Evolutionary conservation across 2,888 invertebrate species (phyloP).

Genomic region (Drosophila barbarae): DNA sequence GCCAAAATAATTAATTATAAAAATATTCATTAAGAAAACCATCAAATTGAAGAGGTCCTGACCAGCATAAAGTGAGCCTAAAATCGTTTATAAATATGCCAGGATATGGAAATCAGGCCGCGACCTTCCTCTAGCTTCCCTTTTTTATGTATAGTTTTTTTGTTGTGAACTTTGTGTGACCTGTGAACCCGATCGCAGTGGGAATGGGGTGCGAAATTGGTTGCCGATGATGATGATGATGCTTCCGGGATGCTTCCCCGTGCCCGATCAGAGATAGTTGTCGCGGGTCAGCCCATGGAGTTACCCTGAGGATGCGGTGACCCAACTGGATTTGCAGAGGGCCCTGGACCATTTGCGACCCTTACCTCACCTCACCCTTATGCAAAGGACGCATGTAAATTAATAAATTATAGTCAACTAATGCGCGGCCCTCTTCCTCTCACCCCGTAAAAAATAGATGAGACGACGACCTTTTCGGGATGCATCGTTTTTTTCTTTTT

Average conservation of each 20-base stretch:
- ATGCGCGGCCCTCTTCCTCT: constrained; percentile 42
- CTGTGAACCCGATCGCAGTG: constrained; percentile 29
- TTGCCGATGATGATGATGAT: constrained; percentile 9
- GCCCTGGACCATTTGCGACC: constrained; percentile 13
- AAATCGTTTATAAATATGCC: constrained; percentile 1
- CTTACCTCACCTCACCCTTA: constrained; percentile 9
- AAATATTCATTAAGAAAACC: neutral
- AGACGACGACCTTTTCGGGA: constrained; percentile 8
- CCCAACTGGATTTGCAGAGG: constrained; percentile 17
- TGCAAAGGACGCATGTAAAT: constrained; percentile 73
- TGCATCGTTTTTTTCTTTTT: constrained; percentile 56
- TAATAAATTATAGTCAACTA: constrained; percentile 74
- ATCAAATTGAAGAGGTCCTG: neutral
- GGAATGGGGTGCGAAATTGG: constrained; percentile 41
- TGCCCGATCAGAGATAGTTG: constrained; percentile 5
- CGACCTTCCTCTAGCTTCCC: constrained; percentile 9
- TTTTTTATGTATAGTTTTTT: constrained; percentile 11
- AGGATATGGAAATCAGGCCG: constrained; percentile 22
- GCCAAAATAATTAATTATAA: neutral
- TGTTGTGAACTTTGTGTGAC: constrained; percentile 15
- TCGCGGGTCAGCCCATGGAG: constrained; percentile 64
- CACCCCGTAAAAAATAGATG: constrained; percentile 61
- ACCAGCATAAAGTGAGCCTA: constrained; percentile 12
- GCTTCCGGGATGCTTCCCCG: constrained; percentile 2
- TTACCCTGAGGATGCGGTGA: constrained; percentile 70